These are phyloP conservation scores for Staurois parvus DNA, from an alignment of 2,797 vertebrate genomes.

Conservation along the genomic window DNA sequence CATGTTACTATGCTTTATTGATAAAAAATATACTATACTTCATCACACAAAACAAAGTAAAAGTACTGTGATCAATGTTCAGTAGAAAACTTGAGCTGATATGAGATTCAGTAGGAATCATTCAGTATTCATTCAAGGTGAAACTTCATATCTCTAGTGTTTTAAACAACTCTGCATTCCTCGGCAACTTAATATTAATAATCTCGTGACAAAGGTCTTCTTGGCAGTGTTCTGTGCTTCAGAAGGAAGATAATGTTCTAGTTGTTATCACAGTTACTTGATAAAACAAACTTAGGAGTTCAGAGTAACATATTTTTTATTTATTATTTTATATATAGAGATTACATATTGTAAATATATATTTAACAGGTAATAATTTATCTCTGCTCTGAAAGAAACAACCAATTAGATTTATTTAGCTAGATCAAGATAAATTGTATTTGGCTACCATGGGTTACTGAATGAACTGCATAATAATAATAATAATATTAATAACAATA, in stretches of 20 bases:
- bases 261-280: neutral
- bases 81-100: neutral
- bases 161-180: conserved; percentile 6
- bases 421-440: neutral
- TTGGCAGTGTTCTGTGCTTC: neutral
- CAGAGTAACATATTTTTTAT: neutral
- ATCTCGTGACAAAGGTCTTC: conserved; percentile 27
- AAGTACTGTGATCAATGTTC: conserved; percentile 37
- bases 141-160: conserved; percentile 9
- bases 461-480: too few relatives aligned
- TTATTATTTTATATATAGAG: neutral
- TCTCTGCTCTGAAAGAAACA: too few relatives aligned
- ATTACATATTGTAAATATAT: neutral
- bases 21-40: conserved; percentile 25
- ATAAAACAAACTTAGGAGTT: too few relatives aligned
- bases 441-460: neutral
- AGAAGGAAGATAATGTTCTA: neutral
- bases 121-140: neutral
- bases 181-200: neutral
- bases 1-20: neutral
- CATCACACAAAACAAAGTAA: conserved; percentile 24
- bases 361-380: neutral
- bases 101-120: neutral
- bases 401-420: neutral
- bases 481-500: too few relatives aligned